Conservation (phyloP, 2,113 vertebrate genomes). For the Leucosticte australis region DNA sequence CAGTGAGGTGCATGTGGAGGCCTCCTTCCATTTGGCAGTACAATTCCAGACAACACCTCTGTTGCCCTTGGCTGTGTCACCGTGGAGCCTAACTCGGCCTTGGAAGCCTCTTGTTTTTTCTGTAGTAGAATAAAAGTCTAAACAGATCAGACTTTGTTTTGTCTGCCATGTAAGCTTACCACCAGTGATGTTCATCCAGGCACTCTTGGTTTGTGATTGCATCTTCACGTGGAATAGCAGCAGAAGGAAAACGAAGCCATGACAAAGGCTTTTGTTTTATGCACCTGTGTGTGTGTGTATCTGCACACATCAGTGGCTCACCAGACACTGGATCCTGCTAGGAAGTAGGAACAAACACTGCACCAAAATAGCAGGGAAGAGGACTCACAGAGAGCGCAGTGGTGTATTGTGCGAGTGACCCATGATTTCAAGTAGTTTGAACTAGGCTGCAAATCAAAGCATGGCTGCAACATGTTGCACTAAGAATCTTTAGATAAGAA, state of each 20-base stretch:
- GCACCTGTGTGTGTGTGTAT: not conserved
- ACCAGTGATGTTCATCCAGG: not conserved
- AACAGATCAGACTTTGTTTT: slow-evolving; percentile 2
- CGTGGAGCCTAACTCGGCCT: not conserved
- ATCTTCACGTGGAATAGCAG: not conserved
- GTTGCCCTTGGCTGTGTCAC: not conserved
- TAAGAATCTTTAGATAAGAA: not conserved
- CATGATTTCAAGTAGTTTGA: not conserved
- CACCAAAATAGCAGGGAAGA: not conserved
- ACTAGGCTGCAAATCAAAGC: not conserved
- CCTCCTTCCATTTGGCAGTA: not conserved
- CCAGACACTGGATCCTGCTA: not conserved
- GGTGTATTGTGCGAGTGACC: not conserved
- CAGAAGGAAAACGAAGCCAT: not conserved
- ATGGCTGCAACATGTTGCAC: not conserved
- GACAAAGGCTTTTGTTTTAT: not conserved
- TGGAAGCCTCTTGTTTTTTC: not conserved
- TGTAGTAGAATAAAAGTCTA: not conserved
- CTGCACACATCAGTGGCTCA: not conserved
- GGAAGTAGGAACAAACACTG: not conserved
- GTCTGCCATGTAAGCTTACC: not conserved
- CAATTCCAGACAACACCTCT: not conserved
- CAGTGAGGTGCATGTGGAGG: not conserved
- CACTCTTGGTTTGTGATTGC: not conserved
- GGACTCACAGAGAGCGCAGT: not conserved